These are phyloP conservation scores for Tinea pellionella DNA, from an alignment of 2,888 invertebrate species.

Conservation along the genomic window DNA sequence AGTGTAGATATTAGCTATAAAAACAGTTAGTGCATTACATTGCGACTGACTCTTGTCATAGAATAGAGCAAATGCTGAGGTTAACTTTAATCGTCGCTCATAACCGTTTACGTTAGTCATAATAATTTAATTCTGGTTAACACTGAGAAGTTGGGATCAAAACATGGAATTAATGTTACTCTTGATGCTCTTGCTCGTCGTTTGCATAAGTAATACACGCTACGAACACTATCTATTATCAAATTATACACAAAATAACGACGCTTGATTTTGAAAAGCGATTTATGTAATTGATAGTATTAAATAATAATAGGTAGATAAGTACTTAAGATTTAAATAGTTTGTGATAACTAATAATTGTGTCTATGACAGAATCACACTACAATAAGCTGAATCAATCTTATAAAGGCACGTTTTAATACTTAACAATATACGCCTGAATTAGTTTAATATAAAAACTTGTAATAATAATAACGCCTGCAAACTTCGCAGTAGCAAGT, in stretches of 20 bases:
- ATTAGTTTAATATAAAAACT: background rate
- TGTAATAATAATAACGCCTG: constrained; percentile 16
- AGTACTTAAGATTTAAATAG: too few species aligned
- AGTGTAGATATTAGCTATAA: constrained; percentile 44
- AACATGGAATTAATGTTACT: constrained; percentile 44
- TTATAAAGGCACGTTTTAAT: too few species aligned
- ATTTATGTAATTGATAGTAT: background rate
- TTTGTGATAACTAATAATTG: too few species aligned
- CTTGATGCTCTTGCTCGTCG: constrained; percentile 32
- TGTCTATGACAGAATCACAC: too few species aligned
- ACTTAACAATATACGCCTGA: background rate
- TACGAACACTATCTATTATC: background rate
- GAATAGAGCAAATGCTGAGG: constrained; percentile 24
- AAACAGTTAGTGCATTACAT: constrained; percentile 31
- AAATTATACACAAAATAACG: constrained; percentile 21
- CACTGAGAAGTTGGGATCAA: constrained; percentile 35
- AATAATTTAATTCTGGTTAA: constrained; percentile 56
- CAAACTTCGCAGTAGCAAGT: constrained; percentile 17
- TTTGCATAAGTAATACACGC: constrained; percentile 33
- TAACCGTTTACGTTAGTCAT: constrained; percentile 62
- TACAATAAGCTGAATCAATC: too few species aligned
- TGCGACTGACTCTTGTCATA: constrained; percentile 15
- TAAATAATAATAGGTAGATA: too few species aligned
- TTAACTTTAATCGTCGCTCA: constrained; percentile 54
- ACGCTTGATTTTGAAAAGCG: constrained; percentile 36